Conservation (phyloP, 2,797 vertebrate genomes). For the Tinamus major region DNA sequence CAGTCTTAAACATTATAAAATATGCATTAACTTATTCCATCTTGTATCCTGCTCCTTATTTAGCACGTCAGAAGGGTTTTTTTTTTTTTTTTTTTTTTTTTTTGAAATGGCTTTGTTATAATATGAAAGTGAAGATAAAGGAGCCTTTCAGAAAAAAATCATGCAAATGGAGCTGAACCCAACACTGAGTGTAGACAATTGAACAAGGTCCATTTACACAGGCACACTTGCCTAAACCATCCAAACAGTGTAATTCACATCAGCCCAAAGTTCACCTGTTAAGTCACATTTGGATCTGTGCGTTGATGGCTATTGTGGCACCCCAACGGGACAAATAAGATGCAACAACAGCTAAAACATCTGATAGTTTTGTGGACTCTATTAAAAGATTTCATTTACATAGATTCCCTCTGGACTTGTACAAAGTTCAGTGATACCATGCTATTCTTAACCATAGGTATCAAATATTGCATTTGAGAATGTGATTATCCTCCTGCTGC, state of each 20-base stretch:
- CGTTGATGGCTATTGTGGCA: too few relatives aligned
- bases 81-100: conserved; percentile 17
- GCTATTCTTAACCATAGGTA: not conserved
- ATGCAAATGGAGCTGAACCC: not conserved
- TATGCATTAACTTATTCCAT: conserved; percentile 61
- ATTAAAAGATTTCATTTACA: not conserved
- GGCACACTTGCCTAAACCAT: not conserved
- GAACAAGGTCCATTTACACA: not conserved
- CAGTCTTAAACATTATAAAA: conserved; percentile 64
- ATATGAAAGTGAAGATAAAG: not conserved
- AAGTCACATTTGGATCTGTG: not conserved
- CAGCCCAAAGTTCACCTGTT: not conserved
- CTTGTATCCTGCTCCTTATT: conserved; percentile 54
- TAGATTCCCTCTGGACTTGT: not conserved
- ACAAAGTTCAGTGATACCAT: not conserved
- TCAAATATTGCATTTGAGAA: not conserved
- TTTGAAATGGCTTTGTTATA: not conserved
- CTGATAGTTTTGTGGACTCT: not conserved
- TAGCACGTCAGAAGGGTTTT: conserved; percentile 24
- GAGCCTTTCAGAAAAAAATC: conserved; percentile 28
- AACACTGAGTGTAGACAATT: not conserved
- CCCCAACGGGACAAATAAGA: not conserved
- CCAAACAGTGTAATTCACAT: not conserved
- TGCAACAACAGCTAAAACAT: not conserved
- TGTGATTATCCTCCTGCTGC: not conserved